Percentiles rank a stretch among this genome's conserved stretches.
phyloP scores from a whole-genome alignment of 2,113 vertebrate species.

The Protobothrops flavoviridis region DNA sequence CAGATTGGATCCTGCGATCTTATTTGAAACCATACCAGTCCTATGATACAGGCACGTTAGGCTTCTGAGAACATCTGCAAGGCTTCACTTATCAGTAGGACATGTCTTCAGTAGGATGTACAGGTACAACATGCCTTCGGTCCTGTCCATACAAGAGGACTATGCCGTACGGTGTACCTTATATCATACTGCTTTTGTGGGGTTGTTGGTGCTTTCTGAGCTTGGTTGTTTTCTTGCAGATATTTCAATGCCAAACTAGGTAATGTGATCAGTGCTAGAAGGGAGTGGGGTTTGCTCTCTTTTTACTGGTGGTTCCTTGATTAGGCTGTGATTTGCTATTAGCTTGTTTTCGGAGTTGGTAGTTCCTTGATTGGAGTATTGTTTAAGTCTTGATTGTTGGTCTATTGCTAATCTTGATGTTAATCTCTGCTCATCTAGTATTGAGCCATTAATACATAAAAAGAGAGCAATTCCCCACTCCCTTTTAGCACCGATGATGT shows the following conservation, averaged over 20 bases:
- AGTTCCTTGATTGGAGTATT: no score
- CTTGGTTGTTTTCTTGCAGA: not conserved
- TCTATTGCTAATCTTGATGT: no score
- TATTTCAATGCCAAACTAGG: not conserved
- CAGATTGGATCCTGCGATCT: no score
- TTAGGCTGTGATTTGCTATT: no score
- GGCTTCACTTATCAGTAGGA: not conserved
- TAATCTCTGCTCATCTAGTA: not conserved
- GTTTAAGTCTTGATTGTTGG: no score
- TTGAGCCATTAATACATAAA: not conserved
- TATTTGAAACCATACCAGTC: not conserved
- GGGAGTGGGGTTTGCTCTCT: not conserved
- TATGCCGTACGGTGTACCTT: not conserved
- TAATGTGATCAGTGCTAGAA: not conserved
- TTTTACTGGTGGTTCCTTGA: no score
- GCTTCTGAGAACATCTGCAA: not conserved
- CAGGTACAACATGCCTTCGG: not conserved
- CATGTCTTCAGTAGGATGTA: not conserved
- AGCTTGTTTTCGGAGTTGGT: no score
- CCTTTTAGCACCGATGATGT: not conserved
- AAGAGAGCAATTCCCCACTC: not conserved
- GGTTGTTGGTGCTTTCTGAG: not conserved
- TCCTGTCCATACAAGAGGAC: not conserved
- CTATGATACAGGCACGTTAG: not conserved
- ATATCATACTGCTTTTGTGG: not conserved